Conservation (phyloP, 2,797 vertebrate genomes). For the Intellagama lesueurii region DNA sequence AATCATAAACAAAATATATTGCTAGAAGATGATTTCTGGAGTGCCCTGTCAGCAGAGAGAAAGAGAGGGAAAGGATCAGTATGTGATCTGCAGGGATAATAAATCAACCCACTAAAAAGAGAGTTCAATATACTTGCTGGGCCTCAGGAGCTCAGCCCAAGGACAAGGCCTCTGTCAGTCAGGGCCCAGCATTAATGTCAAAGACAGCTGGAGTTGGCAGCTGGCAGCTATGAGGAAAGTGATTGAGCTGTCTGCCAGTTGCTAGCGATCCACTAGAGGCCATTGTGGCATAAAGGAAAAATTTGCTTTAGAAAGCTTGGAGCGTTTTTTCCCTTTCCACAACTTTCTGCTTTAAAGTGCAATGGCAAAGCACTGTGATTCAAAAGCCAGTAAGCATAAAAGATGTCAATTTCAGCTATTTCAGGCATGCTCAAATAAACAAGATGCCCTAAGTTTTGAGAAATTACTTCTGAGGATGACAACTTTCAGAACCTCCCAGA, state of each 20-base stretch:
- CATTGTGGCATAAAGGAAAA: conserved; percentile 80
- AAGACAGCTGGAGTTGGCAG: conserved; percentile 85
- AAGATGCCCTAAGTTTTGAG: neutral
- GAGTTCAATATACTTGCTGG: conserved; percentile 84
- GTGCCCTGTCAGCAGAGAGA: conserved; percentile 86
- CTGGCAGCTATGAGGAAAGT: conserved; percentile 79
- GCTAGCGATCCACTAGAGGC: conserved; percentile 86
- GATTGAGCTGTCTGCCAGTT: conserved; percentile 88
- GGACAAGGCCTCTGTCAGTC: conserved; percentile 88
- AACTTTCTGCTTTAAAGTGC: neutral
- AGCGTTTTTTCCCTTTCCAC: neutral
- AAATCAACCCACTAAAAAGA: conserved; percentile 89
- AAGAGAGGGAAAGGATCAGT: conserved; percentile 86
- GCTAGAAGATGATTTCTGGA: conserved; percentile 85
- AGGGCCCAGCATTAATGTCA: conserved; percentile 82
- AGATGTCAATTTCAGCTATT: neutral
- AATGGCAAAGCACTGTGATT: neutral
- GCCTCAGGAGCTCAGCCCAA: conserved; percentile 82
- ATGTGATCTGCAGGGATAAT: conserved; percentile 81
- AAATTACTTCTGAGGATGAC: too few relatives aligned
- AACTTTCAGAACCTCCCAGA: too few relatives aligned
- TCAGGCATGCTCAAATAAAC: neutral
- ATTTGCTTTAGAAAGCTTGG: conserved; percentile 12
- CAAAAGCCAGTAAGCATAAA: neutral
- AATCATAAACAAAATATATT: conserved; percentile 92